A percentile compares a stretch with the other conserved stretches of the same genome.
phyloP scores from a whole-genome alignment of 2,797 vertebrate genomes.

The Pampus argenteus region DNA sequence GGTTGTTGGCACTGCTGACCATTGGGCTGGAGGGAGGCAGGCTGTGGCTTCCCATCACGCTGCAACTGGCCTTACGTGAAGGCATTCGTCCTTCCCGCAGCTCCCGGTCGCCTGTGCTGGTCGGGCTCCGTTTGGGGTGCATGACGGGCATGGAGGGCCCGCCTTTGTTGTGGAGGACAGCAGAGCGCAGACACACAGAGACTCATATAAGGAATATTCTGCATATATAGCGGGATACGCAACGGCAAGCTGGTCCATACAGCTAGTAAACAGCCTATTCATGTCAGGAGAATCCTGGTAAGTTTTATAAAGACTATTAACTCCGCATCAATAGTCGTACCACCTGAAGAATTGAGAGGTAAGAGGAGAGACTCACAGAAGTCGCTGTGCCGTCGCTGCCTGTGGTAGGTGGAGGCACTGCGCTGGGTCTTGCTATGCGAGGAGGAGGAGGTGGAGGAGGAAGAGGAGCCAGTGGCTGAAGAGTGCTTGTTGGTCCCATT shows the following conservation, averaged over 20 bases:
- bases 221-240: background rate
- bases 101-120: conserved; percentile 89
- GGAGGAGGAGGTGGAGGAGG: conserved; percentile 85
- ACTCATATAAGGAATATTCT: conserved; percentile 76
- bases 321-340: background rate
- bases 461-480: conserved; percentile 82
- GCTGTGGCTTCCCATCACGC: conserved; percentile 88
- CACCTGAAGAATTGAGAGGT: background rate
- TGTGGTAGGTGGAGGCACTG: conserved; percentile 91
- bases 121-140: conserved; percentile 93
- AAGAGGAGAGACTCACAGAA: conserved; percentile 89
- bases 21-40: conserved; percentile 93
- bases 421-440: conserved; percentile 92
- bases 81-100: conserved; percentile 91
- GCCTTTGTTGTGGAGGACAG: conserved; percentile 87
- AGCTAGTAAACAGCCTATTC: background rate
- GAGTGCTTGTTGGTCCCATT: conserved; percentile 91
- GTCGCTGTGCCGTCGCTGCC: conserved; percentile 94
- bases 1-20: conserved; percentile 96
- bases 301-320: no score
- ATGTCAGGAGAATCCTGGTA: background rate
- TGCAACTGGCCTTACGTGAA: conserved; percentile 90
- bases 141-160: conserved; percentile 91
- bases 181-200: conserved; percentile 69
- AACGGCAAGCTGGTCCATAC: background rate